Base-by-base conservation (phyloP, 2,888 invertebrate genomes). In the Drosophila maculinotata region DNA sequence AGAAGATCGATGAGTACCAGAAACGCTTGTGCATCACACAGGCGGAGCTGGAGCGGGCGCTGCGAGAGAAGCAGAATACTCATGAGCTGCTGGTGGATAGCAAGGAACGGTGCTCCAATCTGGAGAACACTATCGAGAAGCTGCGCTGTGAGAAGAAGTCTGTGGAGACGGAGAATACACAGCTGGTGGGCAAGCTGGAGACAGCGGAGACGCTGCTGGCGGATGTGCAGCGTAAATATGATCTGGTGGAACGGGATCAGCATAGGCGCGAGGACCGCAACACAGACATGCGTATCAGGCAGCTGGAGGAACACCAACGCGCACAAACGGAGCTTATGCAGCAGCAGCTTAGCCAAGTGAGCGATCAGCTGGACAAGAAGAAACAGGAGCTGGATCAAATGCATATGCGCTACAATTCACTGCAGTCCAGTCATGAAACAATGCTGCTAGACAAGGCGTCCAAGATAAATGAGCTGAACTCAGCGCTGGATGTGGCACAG, bases 391-490 rank as follows among this genome's bases (percentile, higher is more conserved):
- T 93, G 42, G 93, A 93, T 64, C 89, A 90, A n/a, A 87, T 94
- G 66, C 93, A 93, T 68, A 90, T 92, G 31, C 92, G 91, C 9
- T 94, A 93, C 73, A 92, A 92, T 77, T 93, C 94, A 26, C 90
- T 93, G 1, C 93, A 94, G 45, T 91, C 93, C 67, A 93, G 93
- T 14, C 93, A 94, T 49, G 94, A 95, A 79, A 91, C 92, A 3
- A 91, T 94, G 67, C 81, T 95, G 38, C 92, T 94, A 42, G 94
- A 95, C 36, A 95, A 94, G 69, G 93, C 93, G 0, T 92, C 93
- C 0, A 93, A 93, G 12, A 94, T 95, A 60, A 94, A 94, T 89
- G 92, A 93, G 39, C 77, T 95, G n/a, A 93, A 93, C 0, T 90
- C 91, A 17, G 94, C 93, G 17, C 76, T 95, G 42, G 93, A 94